Evolutionary conservation across 2,113 vertebrate species (phyloP), one percentile per base, ranked within the genome.

Genomic region (Epinephelus cyanopodus): DNA sequence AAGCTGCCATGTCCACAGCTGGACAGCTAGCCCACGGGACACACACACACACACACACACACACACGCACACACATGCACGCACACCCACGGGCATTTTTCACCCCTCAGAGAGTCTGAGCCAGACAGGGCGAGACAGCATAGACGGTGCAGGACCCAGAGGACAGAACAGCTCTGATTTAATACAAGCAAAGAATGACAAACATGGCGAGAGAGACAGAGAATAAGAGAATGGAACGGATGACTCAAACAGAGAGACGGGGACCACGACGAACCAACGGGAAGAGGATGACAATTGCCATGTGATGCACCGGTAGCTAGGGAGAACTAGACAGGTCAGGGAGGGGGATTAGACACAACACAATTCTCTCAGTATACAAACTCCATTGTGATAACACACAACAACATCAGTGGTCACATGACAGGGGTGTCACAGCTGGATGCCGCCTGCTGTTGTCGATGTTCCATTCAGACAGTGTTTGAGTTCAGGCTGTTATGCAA

Each of bases 401-500:
- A 77, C 66, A 81, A 61, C 74, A 27, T 33, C 37, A 52, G 23
- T 2, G 25, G 83, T 91, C 87, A 92, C 85, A 63, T 91, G 90
- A 85, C 19, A 13, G 17, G 50, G n/a, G 42, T 3, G 37, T 70
- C 57, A 63, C 79, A 82, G 81, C 85, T 89, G 86, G 77, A 52
- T 1, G 0, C 4, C 0, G 21, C 58, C 63, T 57, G 73, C 62
- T 84, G 65, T 68, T 52, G 79, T 37, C 73, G 69, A 74, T n/a
- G 75, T 54, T 79, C 80, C 70, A 79, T 77, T 79, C 82, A 74
- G 70, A 42, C 48, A 73, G 50, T 72, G 67, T 80, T 80, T 57
- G 65, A 73, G 42, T 48, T 69, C 39, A 66, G 60, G 50, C 57
- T 39, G 69, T 92, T 88, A 87, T 13, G 37, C 6, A 90, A 91